Percentiles rank a stretch among this genome's conserved stretches.
These are phyloP conservation scores for Clarias gariepinus DNA, from an alignment of 2,113 vertebrate species.

Conservation along the genomic window DNA sequence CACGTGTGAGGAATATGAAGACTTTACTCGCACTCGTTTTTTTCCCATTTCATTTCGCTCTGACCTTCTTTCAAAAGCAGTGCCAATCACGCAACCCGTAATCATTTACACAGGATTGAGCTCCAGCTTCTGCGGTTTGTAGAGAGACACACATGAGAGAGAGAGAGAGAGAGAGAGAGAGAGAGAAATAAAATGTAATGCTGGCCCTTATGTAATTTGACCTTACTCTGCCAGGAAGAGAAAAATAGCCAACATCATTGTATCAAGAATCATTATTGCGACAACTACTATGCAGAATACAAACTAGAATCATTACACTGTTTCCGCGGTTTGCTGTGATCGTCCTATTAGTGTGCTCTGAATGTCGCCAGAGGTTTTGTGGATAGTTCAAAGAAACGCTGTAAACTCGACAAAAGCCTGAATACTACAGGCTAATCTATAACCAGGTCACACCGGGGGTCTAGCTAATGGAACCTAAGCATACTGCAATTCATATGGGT, in stretches of 20 bases:
- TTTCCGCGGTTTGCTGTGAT: neutral
- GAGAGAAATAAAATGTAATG: neutral
- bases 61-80: constrained; percentile 21
- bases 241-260: neutral
- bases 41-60: constrained; percentile 23
- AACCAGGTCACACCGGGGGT: neutral
- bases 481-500: neutral
- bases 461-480: neutral
- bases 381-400: neutral
- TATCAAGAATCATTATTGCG: neutral
- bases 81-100: constrained; percentile 1
- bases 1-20: neutral
- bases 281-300: neutral
- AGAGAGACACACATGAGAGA: neutral
- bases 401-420: neutral
- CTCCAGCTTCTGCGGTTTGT: constrained; percentile 16
- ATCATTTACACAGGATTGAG: neutral
- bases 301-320: neutral
- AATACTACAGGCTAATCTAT: neutral
- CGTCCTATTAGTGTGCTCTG: neutral
- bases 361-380: too few relatives aligned
- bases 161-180: neutral
- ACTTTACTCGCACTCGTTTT: neutral
- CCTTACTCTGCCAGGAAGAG: neutral
- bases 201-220: neutral